Evolutionary conservation across 2,888 invertebrate genomes (phyloP).

Genomic region (Syrphus vitripennis): DNA sequence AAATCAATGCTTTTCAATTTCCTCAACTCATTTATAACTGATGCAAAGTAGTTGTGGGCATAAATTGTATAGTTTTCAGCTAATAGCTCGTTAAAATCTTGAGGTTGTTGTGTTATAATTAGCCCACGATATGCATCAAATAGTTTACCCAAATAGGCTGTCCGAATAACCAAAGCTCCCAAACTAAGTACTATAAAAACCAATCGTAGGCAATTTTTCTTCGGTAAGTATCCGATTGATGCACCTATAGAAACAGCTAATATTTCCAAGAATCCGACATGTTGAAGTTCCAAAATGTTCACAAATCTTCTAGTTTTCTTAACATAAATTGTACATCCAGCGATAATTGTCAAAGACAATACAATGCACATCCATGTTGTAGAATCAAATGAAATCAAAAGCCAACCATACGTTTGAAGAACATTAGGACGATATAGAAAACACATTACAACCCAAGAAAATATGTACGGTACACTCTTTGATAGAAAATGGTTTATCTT

Average conservation of each 20-base stretch:
- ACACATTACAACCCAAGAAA: not conserved
- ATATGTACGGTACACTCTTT: not conserved
- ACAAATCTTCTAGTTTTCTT: not conserved
- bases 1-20: not conserved
- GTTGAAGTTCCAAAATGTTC: not conserved
- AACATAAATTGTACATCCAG: not conserved
- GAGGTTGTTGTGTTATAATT: not conserved
- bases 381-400: not conserved
- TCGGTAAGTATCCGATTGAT: not conserved
- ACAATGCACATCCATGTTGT: not conserved
- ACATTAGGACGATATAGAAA: accelerated
- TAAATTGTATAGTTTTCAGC: not conserved
- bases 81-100: not conserved
- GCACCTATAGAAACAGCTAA: not conserved
- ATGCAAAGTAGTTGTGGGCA: not conserved
- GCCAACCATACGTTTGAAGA: not conserved
- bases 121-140: not conserved
- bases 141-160: not conserved
- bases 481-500: no score
- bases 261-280: not conserved
- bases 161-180: not conserved
- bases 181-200: not conserved
- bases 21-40: not conserved
- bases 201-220: not conserved
- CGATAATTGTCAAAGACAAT: not conserved